Conservation (phyloP, 1,140 invertebrate genomes). For the Scaptomyza graminum region DNA sequence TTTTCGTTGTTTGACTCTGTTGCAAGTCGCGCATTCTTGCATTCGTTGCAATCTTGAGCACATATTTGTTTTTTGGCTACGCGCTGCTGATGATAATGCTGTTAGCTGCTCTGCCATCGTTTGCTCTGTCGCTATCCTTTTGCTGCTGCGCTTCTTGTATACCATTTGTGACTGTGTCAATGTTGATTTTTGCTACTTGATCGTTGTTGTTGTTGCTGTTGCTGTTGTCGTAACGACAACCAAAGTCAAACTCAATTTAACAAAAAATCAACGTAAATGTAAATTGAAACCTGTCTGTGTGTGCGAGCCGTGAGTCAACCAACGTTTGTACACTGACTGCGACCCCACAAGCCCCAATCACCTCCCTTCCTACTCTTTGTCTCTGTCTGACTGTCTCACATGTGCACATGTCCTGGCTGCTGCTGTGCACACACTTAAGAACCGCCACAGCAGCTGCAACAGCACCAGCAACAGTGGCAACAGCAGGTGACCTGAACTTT, state of each 20-base stretch:
- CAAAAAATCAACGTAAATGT: conserved; percentile 79
- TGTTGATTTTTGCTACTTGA: conserved; percentile 68
- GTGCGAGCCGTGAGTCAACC: conserved; percentile 51
- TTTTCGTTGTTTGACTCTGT: neutral
- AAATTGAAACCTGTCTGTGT: conserved; percentile 68
- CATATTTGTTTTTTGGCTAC: conserved; percentile 24
- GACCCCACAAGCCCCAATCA: neutral
- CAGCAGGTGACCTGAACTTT: conserved; percentile 32
- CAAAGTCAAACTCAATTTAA: conserved; percentile 78
- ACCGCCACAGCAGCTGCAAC: neutral
- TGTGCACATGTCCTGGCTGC: conserved; percentile 35
- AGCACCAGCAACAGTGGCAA: neutral
- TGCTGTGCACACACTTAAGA: conserved; percentile 38
- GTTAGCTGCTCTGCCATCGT: too few relatives aligned
- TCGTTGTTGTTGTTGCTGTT: conserved; percentile 8
- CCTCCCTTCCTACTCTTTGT: neutral
- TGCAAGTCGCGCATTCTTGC: neutral
- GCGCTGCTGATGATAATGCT: neutral
- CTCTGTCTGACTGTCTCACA: conserved; percentile 36
- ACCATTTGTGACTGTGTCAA: conserved; percentile 61
- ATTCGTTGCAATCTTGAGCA: neutral
- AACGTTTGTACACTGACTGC: conserved; percentile 17
- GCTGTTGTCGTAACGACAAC: conserved; percentile 44
- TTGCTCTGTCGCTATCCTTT: neutral
- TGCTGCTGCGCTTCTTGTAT: conserved; percentile 27